Evolutionary conservation across 1,140 invertebrate species (phyloP).

Genomic region (Drosophila teissieri): DNA sequence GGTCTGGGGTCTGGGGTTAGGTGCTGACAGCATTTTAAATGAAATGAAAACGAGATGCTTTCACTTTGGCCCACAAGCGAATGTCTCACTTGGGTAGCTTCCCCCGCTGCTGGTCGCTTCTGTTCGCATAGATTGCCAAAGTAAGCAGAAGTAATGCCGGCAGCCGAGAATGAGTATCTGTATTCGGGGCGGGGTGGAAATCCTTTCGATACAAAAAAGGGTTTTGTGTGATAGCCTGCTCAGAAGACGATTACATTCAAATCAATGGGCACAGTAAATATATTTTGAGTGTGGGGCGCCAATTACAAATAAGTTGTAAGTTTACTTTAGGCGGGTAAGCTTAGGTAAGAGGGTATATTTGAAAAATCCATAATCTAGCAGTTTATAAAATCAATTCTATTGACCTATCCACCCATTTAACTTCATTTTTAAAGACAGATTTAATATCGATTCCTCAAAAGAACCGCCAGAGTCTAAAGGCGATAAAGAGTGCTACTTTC

Average conservation of each 20-base stretch:
- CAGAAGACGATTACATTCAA: slow-evolving; percentile 19
- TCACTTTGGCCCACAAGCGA: slow-evolving; percentile 54
- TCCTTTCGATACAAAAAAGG: slow-evolving; percentile 21
- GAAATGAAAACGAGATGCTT: slow-evolving; percentile 82
- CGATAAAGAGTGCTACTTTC: slow-evolving; percentile 2
- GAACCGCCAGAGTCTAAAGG: neutral
- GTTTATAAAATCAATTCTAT: neutral
- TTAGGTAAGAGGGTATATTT: no score
- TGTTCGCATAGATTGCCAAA: slow-evolving; percentile 55
- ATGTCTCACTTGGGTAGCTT: slow-evolving; percentile 46
- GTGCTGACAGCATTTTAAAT: slow-evolving; percentile 82
- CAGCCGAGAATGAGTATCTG: slow-evolving; percentile 46
- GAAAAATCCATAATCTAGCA: no score
- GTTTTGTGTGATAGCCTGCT: slow-evolving; percentile 27
- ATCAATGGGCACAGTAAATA: neutral
- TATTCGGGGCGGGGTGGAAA: neutral
- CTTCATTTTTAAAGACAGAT: no score
- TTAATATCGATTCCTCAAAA: slow-evolving; percentile 29
- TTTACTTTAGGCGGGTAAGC: no score
- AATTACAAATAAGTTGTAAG: neutral
- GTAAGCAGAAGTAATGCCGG: slow-evolving; percentile 76
- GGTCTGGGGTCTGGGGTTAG: slow-evolving; percentile 57
- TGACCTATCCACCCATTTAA: no score
- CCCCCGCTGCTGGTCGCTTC: neutral
- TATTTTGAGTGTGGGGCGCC: neutral